Evolutionary conservation across 2,797 vertebrate species (phyloP).

Genomic region (Mus spretus): DNA sequence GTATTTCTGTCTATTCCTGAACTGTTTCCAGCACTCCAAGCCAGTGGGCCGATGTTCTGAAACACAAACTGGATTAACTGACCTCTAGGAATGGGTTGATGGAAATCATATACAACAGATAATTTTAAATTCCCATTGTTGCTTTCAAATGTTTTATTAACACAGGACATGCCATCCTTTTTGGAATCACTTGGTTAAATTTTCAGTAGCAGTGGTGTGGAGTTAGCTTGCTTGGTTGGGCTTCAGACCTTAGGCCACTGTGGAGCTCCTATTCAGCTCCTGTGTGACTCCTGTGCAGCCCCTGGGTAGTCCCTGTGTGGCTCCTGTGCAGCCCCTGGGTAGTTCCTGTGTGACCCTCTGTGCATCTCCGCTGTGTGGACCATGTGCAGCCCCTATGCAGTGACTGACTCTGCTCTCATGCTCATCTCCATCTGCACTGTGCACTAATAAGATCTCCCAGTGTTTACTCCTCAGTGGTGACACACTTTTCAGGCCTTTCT

Average conservation of each 20-base stretch:
- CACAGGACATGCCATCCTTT: neutral
- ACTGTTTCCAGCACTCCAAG: neutral
- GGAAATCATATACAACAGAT: conserved; percentile 37
- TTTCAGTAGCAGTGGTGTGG: neutral
- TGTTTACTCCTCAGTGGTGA: conserved; percentile 1
- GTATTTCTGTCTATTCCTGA: conserved; percentile 29
- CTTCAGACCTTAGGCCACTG: neutral
- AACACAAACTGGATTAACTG: neutral
- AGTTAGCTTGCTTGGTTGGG: conserved; percentile 22
- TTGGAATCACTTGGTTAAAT: neutral
- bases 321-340: too few relatives aligned
- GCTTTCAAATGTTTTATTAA: conserved; percentile 54
- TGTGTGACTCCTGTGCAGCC: too few relatives aligned
- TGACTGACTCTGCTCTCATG: neutral
- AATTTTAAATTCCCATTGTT: conserved; percentile 34
- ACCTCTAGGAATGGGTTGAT: conserved; percentile 27
- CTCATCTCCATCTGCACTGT: conserved; percentile 1
- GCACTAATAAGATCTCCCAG: neutral
- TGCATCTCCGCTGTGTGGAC: too few relatives aligned
- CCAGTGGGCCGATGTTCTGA: neutral
- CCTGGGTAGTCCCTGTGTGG: too few relatives aligned
- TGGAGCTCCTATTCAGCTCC: neutral
- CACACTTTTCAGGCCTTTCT: neutral
- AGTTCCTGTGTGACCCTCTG: too few relatives aligned
- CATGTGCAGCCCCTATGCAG: neutral